Base-by-base conservation (phyloP, 2,113 vertebrate genomes). In the Lophotis ruficrista region DNA sequence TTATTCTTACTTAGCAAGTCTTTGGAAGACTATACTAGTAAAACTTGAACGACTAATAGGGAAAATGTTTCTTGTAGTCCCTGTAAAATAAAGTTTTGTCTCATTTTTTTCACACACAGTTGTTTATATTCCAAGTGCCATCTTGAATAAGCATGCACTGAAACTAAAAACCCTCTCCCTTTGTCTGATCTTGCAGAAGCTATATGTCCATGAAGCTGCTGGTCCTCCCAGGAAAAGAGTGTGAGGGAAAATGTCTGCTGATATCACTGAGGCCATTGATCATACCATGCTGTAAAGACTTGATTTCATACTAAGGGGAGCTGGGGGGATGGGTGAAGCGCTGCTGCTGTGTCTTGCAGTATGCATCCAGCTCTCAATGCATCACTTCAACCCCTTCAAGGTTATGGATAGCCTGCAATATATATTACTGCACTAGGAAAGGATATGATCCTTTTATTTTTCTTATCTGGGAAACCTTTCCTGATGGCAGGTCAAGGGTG, bases 401-500 rank as follows among this genome's bases (percentile, higher is more conserved):
- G 65, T 89, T 93, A 71, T 82, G 81, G 76, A 78, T 82, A 85
- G 81, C 43, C 73, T 89, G 87, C 45, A 82, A 61, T 95, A 89
- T 76, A 76, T 93, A 78, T 65, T 71, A 57, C 73, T 96, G 77
- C 48, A 25, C 89, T 68, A 87, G 33, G 53, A 87, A 94, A 95
- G 51, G 70, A 96, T 93, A 93, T 4, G 53, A 79, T 96, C 83
- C 73, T 96, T 96, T 95, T 95, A 75, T 87, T 96, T 94, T 95
- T 71, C 93, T 96, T 96, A 97, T 96, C 96, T 95, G 56, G 20
- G 77, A 89, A 96, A 89, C 95, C 91, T 97, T 93, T 93, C 77
- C 83, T 79, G 57, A 53, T 94, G 89, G 77, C 61, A 87, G 93
- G 94, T 95, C 95, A 96, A 82, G 95, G 89, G 91, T 94, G 93